Evolutionary conservation across 2,113 vertebrate genomes (phyloP), one percentile per base, ranked within the genome.

Genomic region (Eurypyga helias): DNA sequence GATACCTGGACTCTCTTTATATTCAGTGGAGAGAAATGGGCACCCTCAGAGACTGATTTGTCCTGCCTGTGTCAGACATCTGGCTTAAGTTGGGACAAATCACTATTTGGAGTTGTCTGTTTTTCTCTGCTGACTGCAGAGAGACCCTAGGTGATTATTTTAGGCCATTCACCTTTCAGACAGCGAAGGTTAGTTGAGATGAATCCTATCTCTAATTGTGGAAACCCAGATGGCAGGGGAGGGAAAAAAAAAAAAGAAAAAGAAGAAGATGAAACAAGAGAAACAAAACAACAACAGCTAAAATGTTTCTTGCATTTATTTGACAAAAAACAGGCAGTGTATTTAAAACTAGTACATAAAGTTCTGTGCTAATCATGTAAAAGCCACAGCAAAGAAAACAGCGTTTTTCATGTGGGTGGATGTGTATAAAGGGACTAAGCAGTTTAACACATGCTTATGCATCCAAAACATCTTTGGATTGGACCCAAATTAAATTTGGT

Each of bases 111-210:
- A 83, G 79, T 88, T 93, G 93, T 77, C 73, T 78, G 66, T 83
- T 97, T 96, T 96, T 81, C 96, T 97, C 93, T 90, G 49, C 93
- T 90, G 83, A 86, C 89, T 96, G 54, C 49, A 69, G 92, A 93
- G 75, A 92, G 76, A 89, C 86, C 90, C 76, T 92, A 70, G 86
- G 93, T 97, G 95, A 95, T 95, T 96, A 97, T 96, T 96, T 96
- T 62, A 58, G 86, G 60, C 95, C 76, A 96, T 96, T 97, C 95
- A 97, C 94, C 83, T 96, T 92, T 95, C 89, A 92, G 95, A 96
- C 96, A 96, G 92, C 0, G 28, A 96, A 97, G 96, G 95, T 97
- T 96, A 96, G 96, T 96, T 95, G 92, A 96, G 94, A 96, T 93
- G 86, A 96, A 97, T 97, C 88, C 90, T 83, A 69, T 58, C 86